These are phyloP conservation scores for Hippoglossus stenolepis DNA, from an alignment of 2,113 vertebrate genomes.

Conservation along the genomic window DNA sequence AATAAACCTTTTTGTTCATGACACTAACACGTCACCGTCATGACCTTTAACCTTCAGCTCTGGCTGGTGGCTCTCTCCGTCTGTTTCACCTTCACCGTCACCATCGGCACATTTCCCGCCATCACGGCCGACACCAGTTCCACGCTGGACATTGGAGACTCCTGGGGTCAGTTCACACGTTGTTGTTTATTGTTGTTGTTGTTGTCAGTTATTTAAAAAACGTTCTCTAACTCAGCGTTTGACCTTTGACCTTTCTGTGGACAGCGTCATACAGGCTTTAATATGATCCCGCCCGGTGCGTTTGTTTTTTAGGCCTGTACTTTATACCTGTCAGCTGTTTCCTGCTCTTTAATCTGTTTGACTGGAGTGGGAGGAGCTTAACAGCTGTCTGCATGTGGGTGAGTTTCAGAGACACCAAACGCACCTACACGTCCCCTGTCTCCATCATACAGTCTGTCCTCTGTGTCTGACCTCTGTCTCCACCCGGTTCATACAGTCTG, in stretches of 20 bases:
- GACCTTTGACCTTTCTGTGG: neutral
- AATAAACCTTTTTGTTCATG: too few species aligned
- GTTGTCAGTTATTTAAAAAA: neutral
- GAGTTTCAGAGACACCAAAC: constrained; percentile 58
- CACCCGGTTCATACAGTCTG: too few species aligned
- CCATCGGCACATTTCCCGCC: constrained; percentile 90
- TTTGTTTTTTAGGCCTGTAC: constrained; percentile 79
- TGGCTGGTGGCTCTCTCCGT: constrained; percentile 88
- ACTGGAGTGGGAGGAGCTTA: constrained; percentile 92
- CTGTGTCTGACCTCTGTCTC: too few species aligned
- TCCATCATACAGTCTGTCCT: neutral
- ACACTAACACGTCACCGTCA: neutral
- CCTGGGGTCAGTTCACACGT: constrained; percentile 69
- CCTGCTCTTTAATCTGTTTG: constrained; percentile 92
- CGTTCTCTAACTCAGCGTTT: too few species aligned
- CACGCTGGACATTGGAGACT: constrained; percentile 60
- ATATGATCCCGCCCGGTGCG: neutral
- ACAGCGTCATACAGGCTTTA: too few species aligned
- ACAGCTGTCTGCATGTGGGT: constrained; percentile 91
- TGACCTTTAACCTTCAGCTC: constrained; percentile 79
- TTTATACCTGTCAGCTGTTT: constrained; percentile 93
- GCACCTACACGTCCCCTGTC: too few species aligned
- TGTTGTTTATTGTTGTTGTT: neutral
- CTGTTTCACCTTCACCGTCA: constrained; percentile 91
- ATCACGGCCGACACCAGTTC: constrained; percentile 84